phyloP scores from a whole-genome alignment of 1,140 invertebrate species.

The Drosophila ohnishii region DNA sequence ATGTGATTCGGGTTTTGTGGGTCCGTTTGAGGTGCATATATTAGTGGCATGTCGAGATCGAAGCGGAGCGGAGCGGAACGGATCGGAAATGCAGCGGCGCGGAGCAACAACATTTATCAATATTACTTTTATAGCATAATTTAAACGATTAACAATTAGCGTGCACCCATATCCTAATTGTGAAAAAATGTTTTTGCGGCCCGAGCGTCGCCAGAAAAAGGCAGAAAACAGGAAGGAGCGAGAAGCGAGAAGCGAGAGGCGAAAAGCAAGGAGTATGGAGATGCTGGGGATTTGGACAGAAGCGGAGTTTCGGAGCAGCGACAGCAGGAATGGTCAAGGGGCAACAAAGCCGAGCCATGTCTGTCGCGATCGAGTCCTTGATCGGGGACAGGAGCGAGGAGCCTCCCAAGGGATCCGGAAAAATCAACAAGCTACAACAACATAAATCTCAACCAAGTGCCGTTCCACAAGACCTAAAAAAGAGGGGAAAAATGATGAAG shows the following conservation, averaged over 20 bases:
- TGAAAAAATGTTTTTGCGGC: conserved; percentile 37
- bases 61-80: conserved; percentile 1
- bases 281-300: neutral
- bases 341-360: conserved; percentile 7
- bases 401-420: neutral
- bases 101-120: conserved; percentile 65
- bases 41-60: conserved; percentile 17
- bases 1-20: conserved; percentile 48
- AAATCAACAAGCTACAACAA: conserved; percentile 28
- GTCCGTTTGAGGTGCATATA: conserved; percentile 32
- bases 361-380: neutral
- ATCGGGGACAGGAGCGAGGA: neutral
- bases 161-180: conserved; percentile 51
- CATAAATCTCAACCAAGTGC: conserved; percentile 62
- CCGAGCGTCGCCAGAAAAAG: conserved; percentile 10
- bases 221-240: neutral
- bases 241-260: neutral
- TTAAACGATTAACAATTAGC: conserved; percentile 60
- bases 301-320: conserved; percentile 3
- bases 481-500: conserved; percentile 4
- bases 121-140: conserved; percentile 75
- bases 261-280: conserved; percentile 8
- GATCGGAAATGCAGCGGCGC: conserved; percentile 12
- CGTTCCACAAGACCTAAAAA: conserved; percentile 54
- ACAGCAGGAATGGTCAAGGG: conserved; percentile 3